Percentiles rank a stretch among this genome's conserved stretches.
Conservation (phyloP, 92 coral and sea anemone species). For the Isaurus tuberculatus region DNA sequence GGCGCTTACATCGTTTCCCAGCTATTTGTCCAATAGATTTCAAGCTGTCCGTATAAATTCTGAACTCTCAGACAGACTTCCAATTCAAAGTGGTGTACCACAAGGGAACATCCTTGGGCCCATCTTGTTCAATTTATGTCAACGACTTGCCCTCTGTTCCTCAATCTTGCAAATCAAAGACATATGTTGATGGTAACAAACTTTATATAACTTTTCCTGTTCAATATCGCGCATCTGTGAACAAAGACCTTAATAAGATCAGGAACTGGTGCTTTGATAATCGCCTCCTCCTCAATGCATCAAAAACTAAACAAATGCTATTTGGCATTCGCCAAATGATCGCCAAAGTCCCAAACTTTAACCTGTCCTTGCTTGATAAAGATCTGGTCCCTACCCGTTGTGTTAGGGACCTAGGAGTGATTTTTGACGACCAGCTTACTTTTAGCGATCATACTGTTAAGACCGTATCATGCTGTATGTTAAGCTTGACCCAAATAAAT, state of each 20-base stretch:
- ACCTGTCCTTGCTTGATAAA: slow-evolving; percentile 41
- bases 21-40: background rate
- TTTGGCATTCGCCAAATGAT: slow-evolving; percentile 41
- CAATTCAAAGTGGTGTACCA: slow-evolving; percentile 21
- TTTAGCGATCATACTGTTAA: slow-evolving; percentile 33
- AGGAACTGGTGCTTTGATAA: slow-evolving; percentile 38
- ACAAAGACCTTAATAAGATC: slow-evolving; percentile 16
- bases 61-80: slow-evolving; percentile 22
- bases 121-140: slow-evolving; percentile 28
- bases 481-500: slow-evolving; percentile 31
- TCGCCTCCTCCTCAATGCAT: slow-evolving; percentile 28
- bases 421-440: slow-evolving; percentile 10
- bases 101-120: slow-evolving; percentile 34
- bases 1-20: too few species aligned
- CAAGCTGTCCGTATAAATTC: slow-evolving; percentile 36
- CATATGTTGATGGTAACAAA: slow-evolving; percentile 31
- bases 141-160: slow-evolving; percentile 25
- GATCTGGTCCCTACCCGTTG: slow-evolving; percentile 1
- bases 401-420: slow-evolving; percentile 46
- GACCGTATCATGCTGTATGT: slow-evolving; percentile 29
- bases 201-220: background rate
- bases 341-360: slow-evolving; percentile 25
- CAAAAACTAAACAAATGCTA: slow-evolving; percentile 34
- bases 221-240: slow-evolving; percentile 1
- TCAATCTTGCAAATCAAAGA: background rate